Evolutionary conservation across 1,140 invertebrate genomes (phyloP).

Genomic region (Psilanteris sp.): DNA sequence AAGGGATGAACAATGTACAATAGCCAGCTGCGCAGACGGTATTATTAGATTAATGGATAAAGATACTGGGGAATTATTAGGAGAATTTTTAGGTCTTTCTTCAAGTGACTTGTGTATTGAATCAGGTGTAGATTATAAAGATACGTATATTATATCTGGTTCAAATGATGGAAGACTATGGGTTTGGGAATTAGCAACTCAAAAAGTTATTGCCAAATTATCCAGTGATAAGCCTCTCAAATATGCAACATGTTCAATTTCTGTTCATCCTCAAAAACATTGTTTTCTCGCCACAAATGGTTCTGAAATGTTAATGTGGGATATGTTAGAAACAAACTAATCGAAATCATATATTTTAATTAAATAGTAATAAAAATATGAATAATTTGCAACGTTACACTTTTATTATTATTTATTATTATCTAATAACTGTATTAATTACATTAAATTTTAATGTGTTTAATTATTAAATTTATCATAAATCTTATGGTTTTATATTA

Average conservation of each 20-base stretch:
- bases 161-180: conserved; percentile 92
- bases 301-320: conserved; percentile 84
- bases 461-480: too few relatives aligned
- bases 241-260: conserved; percentile 81
- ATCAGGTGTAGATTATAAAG: conserved; percentile 89
- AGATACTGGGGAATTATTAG: conserved; percentile 89
- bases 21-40: conserved; percentile 91
- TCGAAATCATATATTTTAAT: too few relatives aligned
- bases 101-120: conserved; percentile 91
- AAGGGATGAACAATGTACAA: conserved; percentile 91
- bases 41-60: conserved; percentile 93
- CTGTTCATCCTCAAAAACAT: conserved; percentile 85
- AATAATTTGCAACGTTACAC: too few relatives aligned
- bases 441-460: too few relatives aligned
- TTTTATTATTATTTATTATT: too few relatives aligned
- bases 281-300: conserved; percentile 84
- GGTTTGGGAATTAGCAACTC: conserved; percentile 92
- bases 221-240: conserved; percentile 71
- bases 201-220: conserved; percentile 82
- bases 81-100: conserved; percentile 88
- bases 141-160: conserved; percentile 92
- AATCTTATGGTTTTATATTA: too few relatives aligned
- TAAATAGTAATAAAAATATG: too few relatives aligned
- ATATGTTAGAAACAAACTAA: too few relatives aligned
- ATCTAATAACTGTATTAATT: too few relatives aligned